Evolutionary conservation across 2,888 invertebrate genomes (phyloP), one percentile per base, ranked within the genome.

Genomic region (Cylloceria caligata): DNA sequence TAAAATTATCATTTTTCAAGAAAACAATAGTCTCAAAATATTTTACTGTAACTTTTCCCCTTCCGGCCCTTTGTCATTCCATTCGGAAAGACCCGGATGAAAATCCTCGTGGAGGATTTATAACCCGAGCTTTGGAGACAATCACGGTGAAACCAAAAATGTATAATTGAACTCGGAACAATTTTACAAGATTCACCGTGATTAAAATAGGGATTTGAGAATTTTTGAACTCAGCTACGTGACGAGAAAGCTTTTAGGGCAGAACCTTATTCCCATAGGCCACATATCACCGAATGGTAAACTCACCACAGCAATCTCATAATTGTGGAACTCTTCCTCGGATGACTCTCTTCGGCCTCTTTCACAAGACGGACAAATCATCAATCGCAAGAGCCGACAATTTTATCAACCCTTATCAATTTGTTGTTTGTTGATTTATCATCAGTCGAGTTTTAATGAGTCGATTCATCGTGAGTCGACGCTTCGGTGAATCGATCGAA

Each of bases 51-150:
- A n/a, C n/a, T 42, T n/a, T 3, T 42, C 42, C 42, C 42, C n/a
- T 42, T 42, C 13, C 13, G 42, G 1, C 6, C 4, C 19, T 16
- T 47, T 7, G 7, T 4, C 5, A 19, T 47, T 11, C 6, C 16
- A 0, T 47, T 49, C 34, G 19, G 0, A 21, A 16, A 49, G 34
- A 7, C 34, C 19, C 34, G 21, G 19, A 24, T 7, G 6, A 19
- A 68, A 68, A 36, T 30, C 52, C 34, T 49, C 52, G 49, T 1
- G n/a, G 52, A 21, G 24, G 5, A 39, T 2, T 13, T 19, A 68
- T 36, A 52, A 21, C n/a, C 68, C 52, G 21, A 52, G 68, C 68
- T 68, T 68, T 36, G 11, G 68, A 52, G 36, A 52, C 68, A 68
- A 52, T 68, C 68, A 68, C 16, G 24, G 49, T 21, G 36, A 7